These are phyloP conservation scores for Gallinago paraguaiae DNA, from an alignment of 2,113 vertebrate genomes.

Conservation along the genomic window DNA sequence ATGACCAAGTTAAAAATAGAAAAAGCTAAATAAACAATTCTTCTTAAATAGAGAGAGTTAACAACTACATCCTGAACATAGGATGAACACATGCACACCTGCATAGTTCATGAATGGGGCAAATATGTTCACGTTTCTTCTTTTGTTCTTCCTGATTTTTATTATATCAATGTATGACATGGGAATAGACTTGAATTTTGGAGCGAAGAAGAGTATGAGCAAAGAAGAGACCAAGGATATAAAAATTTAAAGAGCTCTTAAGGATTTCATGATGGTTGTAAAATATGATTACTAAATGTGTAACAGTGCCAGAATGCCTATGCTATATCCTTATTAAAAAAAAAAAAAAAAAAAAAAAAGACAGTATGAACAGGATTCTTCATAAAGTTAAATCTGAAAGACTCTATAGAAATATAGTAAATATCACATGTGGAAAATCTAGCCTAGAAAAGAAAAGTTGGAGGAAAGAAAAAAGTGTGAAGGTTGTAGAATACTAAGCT, in stretches of 20 bases:
- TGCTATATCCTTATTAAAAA: neutral
- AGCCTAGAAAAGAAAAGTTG: neutral
- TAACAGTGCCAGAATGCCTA: neutral
- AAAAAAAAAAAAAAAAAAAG: neutral
- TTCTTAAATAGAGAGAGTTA: neutral
- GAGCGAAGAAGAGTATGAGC: neutral
- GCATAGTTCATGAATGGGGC: neutral
- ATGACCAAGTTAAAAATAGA: neutral
- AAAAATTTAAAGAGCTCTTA: slow-evolving; percentile 22
- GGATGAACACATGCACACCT: neutral
- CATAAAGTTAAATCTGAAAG: neutral
- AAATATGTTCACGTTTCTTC: neutral
- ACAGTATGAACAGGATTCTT: neutral
- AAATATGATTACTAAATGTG: neutral
- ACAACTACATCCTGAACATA: neutral
- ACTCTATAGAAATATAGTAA: neutral
- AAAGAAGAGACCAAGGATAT: neutral
- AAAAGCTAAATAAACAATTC: neutral
- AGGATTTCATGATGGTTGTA: neutral
- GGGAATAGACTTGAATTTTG: neutral
- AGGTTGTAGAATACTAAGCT: neutral
- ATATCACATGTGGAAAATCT: neutral
- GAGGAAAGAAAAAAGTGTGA: neutral
- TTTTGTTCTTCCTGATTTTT: neutral
- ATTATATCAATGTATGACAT: neutral